phyloP scores from a whole-genome alignment of 2,113 vertebrate species.

The Dicaeum eximium region DNA sequence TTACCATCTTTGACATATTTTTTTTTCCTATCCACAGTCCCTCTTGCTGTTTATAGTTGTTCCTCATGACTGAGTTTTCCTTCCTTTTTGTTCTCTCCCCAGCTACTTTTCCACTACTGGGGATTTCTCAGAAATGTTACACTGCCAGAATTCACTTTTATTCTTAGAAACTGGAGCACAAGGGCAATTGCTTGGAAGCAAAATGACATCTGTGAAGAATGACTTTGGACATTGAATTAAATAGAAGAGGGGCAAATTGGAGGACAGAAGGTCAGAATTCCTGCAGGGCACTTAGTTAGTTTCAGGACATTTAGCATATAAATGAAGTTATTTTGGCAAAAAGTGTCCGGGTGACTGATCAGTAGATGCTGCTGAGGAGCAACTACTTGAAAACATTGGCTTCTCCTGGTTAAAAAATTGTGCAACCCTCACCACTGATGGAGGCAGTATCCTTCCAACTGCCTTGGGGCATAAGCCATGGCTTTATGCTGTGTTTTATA shows the following conservation, averaged over 20 bases:
- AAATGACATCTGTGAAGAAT: background rate
- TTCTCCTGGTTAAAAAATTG: background rate
- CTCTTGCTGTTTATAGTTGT: background rate
- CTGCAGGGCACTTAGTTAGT: background rate
- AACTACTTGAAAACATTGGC: background rate
- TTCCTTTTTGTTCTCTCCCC: background rate
- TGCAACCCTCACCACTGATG: background rate
- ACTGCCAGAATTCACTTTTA: background rate
- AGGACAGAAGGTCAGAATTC: background rate
- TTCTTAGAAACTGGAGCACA: background rate
- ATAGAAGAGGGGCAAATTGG: background rate
- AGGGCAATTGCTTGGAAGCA: background rate
- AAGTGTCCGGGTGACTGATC: background rate
- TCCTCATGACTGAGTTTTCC: background rate
- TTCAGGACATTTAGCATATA: background rate
- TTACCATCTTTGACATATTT: background rate
- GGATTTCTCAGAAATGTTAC: background rate
- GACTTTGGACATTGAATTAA: background rate
- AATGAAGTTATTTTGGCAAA: background rate
- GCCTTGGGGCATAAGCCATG: background rate
- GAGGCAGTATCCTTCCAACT: background rate
- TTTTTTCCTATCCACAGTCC: background rate
- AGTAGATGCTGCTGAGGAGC: background rate
- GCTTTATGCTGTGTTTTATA: background rate
- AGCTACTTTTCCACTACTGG: background rate